A percentile compares a stretch with the other conserved stretches of the same genome.
Evolutionary conservation across 2,888 invertebrate species (phyloP).

Genomic region (Cephus sareptanus): DNA sequence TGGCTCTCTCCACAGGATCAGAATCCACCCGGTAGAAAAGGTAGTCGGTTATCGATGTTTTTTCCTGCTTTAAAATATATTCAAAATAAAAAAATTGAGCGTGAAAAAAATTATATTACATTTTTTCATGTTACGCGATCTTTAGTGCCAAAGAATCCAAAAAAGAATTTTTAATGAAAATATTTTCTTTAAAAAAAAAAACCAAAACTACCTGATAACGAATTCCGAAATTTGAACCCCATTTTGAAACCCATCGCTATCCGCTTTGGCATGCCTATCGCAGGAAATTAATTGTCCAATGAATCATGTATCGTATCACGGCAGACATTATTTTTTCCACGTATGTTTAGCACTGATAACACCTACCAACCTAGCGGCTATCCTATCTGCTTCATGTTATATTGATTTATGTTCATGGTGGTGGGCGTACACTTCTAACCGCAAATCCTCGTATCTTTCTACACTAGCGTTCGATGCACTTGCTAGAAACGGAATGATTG

Average conservation of each 20-base stretch:
- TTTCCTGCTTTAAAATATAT: background rate
- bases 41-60: background rate
- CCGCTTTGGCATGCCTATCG: background rate
- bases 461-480: background rate
- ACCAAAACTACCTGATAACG: background rate
- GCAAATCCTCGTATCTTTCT: background rate
- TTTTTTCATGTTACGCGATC: background rate
- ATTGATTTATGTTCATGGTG: slow-evolving; percentile 57
- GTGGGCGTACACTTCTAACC: background rate
- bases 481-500: background rate
- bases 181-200: background rate
- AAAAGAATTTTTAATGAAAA: background rate
- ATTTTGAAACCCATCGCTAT: background rate
- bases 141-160: background rate
- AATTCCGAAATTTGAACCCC: background rate
- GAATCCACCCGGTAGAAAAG: background rate
- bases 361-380: slow-evolving; percentile 20
- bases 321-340: slow-evolving; percentile 46
- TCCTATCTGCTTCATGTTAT: slow-evolving; percentile 47
- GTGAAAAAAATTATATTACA: background rate
- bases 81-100: background rate
- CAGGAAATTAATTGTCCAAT: slow-evolving; percentile 59
- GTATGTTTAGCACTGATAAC: slow-evolving; percentile 63
- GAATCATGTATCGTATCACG: slow-evolving; percentile 60
- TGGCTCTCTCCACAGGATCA: background rate